phyloP scores from a whole-genome alignment of 2,113 vertebrate genomes.

The Nycticebus coucang region DNA sequence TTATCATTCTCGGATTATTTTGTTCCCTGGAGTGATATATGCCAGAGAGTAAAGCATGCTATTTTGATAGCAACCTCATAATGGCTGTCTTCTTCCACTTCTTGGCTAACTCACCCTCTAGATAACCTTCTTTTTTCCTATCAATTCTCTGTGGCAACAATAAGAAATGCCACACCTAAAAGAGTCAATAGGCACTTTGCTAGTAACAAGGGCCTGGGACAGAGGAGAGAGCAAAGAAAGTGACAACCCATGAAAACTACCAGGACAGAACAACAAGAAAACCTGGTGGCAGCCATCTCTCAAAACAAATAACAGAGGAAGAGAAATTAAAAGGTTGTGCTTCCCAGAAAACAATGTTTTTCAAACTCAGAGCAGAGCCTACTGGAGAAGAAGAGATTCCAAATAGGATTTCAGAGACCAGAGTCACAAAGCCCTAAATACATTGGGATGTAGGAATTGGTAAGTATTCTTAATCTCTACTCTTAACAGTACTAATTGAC shows the following conservation, averaged over 20 bases:
- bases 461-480: constrained; percentile 1
- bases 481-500: not conserved
- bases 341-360: constrained; percentile 21
- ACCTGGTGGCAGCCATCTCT: not conserved
- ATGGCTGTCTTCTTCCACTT: constrained; percentile 44
- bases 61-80: constrained; percentile 63
- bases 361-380: not conserved
- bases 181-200: not conserved
- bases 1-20: constrained; percentile 69
- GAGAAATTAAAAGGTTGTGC: constrained; percentile 3
- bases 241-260: not conserved
- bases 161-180: constrained; percentile 24
- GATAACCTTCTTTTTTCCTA: constrained; percentile 37
- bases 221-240: constrained; percentile 50
- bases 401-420: constrained; percentile 21
- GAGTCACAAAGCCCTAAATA: not conserved
- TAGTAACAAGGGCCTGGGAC: constrained; percentile 26
- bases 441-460: not conserved
- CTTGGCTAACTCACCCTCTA: constrained; percentile 49
- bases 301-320: not conserved
- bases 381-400: not conserved
- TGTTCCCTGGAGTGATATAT: constrained; percentile 51
- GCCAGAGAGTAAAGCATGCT: constrained; percentile 40
- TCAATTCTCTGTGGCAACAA: constrained; percentile 13
- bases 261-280: not conserved